phyloP scores from a whole-genome alignment of 2,113 vertebrate species.

The Cololabis saira region DNA sequence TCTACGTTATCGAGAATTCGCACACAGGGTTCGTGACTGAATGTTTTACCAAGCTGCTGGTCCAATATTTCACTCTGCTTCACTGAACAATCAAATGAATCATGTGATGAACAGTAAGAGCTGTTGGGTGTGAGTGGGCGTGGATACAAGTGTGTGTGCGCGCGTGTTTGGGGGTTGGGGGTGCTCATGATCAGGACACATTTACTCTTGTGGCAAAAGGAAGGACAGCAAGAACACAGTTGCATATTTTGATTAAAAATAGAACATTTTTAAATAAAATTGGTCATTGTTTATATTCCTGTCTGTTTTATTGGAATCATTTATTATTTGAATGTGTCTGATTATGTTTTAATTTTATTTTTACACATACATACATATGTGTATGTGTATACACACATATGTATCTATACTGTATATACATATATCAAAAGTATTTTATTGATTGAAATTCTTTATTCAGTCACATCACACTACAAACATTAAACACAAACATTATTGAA shows the following conservation, averaged over 20 bases:
- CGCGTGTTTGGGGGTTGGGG: no score
- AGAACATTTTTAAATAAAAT: constrained; percentile 81
- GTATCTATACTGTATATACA: no score
- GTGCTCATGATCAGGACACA: constrained; percentile 35
- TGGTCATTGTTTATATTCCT: constrained; percentile 68
- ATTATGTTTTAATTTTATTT: not conserved
- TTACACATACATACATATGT: no score
- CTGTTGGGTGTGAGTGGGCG: constrained; percentile 7
- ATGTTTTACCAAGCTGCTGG: constrained; percentile 43
- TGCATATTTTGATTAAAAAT: constrained; percentile 82
- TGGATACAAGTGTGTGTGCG: not conserved
- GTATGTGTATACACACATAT: no score
- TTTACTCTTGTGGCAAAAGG: constrained; percentile 42
- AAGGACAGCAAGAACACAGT: constrained; percentile 65
- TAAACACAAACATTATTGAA: no score
- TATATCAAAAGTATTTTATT: no score
- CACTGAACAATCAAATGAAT: constrained; percentile 65
- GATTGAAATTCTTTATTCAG: no score
- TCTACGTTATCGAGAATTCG: constrained; percentile 2
- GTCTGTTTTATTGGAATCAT: constrained; percentile 25
- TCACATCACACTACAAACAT: no score
- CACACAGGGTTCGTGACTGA: constrained; percentile 1
- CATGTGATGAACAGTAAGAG: constrained; percentile 47
- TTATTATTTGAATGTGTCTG: no score
- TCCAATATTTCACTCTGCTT: constrained; percentile 56